phyloP scores from a whole-genome alignment of 2,888 invertebrate species.

The Epirrhoe tristata region DNA sequence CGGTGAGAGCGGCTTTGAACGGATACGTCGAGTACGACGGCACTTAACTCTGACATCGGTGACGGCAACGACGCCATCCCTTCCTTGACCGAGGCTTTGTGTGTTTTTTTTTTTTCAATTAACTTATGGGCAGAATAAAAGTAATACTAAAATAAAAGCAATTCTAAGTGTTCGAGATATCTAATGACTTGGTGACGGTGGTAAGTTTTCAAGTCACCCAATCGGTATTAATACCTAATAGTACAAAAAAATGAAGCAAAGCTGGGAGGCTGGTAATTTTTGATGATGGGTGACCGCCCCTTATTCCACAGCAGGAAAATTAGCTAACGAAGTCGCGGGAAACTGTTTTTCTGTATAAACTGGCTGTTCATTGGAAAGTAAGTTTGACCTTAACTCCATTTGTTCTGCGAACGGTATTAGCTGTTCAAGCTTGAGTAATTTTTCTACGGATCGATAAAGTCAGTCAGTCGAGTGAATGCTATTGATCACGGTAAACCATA shows the following conservation, averaged over 20 bases:
- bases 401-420: conserved; percentile 27
- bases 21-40: conserved; percentile 70
- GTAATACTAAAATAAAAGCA: too few relatives aligned
- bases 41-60: conserved; percentile 78
- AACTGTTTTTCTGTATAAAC: neutral
- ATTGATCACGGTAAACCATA: conserved; percentile 31
- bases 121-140: conserved; percentile 20
- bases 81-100: conserved; percentile 45
- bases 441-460: conserved; percentile 26
- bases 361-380: conserved; percentile 21
- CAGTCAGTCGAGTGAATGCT: conserved; percentile 28
- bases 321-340: too few relatives aligned
- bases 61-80: conserved; percentile 56
- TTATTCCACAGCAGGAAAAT: too few relatives aligned
- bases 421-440: conserved; percentile 26
- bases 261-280: too few relatives aligned
- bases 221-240: too few relatives aligned
- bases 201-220: too few relatives aligned
- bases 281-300: too few relatives aligned
- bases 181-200: too few relatives aligned
- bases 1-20: conserved; percentile 80
- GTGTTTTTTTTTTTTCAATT: conserved; percentile 38
- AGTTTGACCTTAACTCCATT: conserved; percentile 23
- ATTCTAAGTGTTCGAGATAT: too few relatives aligned
- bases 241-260: too few relatives aligned